phyloP scores from a whole-genome alignment of 2,113 vertebrate species.

The Neogobius melanostomus region DNA sequence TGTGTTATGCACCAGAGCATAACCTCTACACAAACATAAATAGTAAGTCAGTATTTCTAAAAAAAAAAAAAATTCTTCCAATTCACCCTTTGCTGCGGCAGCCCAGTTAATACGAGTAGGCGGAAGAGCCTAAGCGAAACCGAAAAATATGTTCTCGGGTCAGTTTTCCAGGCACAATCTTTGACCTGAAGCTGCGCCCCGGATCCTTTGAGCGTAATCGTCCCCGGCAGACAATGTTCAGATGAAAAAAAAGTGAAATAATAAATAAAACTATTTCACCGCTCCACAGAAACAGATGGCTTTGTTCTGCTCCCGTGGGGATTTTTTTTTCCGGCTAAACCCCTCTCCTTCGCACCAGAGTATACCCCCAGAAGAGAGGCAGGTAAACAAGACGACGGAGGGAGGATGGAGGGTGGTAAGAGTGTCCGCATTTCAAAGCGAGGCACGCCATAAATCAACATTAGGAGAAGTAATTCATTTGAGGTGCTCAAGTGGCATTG shows the following conservation, averaged over 20 bases:
- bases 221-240: slow-evolving; percentile 38
- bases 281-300: not conserved
- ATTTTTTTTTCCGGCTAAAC: not conserved
- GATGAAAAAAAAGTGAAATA: not conserved
- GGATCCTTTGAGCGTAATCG: slow-evolving; percentile 47
- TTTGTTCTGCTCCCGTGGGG: slow-evolving; percentile 1
- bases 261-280: slow-evolving; percentile 9
- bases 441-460: not conserved
- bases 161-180: slow-evolving; percentile 24
- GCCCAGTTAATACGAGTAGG: not conserved
- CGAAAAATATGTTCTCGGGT: slow-evolving; percentile 17
- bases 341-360: slow-evolving; percentile 14
- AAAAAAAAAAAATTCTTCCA: too few relatives aligned
- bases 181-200: slow-evolving; percentile 45
- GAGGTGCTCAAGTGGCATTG: not conserved
- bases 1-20: too few relatives aligned
- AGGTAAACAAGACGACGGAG: slow-evolving; percentile 23
- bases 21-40: too few relatives aligned
- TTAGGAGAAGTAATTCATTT: not conserved
- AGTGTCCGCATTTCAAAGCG: too few relatives aligned
- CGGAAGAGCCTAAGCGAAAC: not conserved
- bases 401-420: not conserved
- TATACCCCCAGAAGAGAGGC: not conserved
- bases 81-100: too few relatives aligned
- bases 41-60: too few relatives aligned